Conservation (phyloP, 2,113 vertebrate genomes). For the Sakesphorus luctuosus region DNA sequence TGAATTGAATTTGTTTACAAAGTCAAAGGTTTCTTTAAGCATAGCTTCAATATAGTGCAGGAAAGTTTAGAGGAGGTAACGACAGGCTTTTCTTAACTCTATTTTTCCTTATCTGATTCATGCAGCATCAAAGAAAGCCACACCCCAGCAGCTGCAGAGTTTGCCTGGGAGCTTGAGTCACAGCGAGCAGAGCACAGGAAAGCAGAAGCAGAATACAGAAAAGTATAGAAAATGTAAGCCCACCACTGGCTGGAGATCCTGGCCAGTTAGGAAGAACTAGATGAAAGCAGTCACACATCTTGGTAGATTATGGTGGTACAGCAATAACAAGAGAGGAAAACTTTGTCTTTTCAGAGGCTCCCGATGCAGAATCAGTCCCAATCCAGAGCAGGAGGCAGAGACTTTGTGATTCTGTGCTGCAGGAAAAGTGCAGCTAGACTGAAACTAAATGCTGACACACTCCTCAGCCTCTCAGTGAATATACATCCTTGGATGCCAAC, state of each 20-base stretch:
- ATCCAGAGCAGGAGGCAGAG: constrained; percentile 56
- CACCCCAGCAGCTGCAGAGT: constrained; percentile 75
- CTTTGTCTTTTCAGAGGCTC: constrained; percentile 64
- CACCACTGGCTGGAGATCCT: constrained; percentile 93
- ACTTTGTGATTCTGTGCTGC: constrained; percentile 64
- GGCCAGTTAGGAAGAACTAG: constrained; percentile 97
- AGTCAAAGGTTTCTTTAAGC: constrained; percentile 41
- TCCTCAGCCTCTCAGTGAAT: constrained; percentile 75
- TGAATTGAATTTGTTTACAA: constrained; percentile 28
- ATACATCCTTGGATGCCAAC: constrained; percentile 78
- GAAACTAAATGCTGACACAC: constrained; percentile 75
- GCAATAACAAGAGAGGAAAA: constrained; percentile 52
- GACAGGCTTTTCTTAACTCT: constrained; percentile 50
- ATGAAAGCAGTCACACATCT: constrained; percentile 99
- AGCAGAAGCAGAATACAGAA: constrained; percentile 70
- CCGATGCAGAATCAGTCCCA: constrained; percentile 56
- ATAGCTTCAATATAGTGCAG: constrained; percentile 7
- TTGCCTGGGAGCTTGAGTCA: constrained; percentile 7
- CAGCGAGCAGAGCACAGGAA: constrained; percentile 67
- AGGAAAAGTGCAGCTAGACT: constrained; percentile 74
- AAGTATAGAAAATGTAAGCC: constrained; percentile 80
- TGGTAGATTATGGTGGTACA: constrained; percentile 68
- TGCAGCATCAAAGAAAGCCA: constrained; percentile 72
- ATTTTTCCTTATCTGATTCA: constrained; percentile 70
- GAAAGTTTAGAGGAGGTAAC: constrained; percentile 44